These are phyloP conservation scores for Cotesia typhae DNA, from an alignment of 1,140 invertebrate species.

Conservation along the genomic window DNA sequence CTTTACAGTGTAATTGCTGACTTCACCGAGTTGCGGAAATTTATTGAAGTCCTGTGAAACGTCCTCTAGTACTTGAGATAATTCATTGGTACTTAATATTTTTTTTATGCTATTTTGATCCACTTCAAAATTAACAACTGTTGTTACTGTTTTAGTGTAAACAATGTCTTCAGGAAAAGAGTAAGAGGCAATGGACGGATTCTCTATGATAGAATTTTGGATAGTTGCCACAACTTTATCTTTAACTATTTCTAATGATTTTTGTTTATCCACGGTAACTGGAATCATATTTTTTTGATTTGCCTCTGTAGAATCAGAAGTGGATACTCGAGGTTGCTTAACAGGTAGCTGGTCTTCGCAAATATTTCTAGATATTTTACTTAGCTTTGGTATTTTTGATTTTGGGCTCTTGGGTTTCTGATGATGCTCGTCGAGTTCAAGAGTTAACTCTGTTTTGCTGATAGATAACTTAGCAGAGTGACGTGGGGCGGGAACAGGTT, in stretches of 20 bases:
- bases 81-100: constrained; percentile 37
- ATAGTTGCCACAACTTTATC: neutral
- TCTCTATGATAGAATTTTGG: constrained; percentile 3
- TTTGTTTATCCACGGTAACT: neutral
- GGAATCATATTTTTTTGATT: too few relatives aligned
- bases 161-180: neutral
- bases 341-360: neutral
- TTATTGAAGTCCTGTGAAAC: constrained; percentile 24
- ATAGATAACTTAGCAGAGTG: constrained; percentile 52
- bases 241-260: neutral
- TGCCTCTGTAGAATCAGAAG: too few relatives aligned
- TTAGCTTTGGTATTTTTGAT: constrained; percentile 44
- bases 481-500: constrained; percentile 61
- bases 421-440: constrained; percentile 53
- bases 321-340: too few relatives aligned
- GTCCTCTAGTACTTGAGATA: constrained; percentile 17
- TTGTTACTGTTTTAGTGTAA: constrained; percentile 35
- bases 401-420: constrained; percentile 40
- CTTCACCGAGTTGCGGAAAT: constrained; percentile 29
- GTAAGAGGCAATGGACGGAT: neutral
- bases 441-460: constrained; percentile 55
- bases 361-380: constrained; percentile 27
- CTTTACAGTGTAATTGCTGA: constrained; percentile 20
- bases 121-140: constrained; percentile 26
- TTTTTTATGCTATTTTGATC: constrained; percentile 43